Base-by-base conservation (phyloP, 2,113 vertebrate genomes). In the Lophius piscatorius region DNA sequence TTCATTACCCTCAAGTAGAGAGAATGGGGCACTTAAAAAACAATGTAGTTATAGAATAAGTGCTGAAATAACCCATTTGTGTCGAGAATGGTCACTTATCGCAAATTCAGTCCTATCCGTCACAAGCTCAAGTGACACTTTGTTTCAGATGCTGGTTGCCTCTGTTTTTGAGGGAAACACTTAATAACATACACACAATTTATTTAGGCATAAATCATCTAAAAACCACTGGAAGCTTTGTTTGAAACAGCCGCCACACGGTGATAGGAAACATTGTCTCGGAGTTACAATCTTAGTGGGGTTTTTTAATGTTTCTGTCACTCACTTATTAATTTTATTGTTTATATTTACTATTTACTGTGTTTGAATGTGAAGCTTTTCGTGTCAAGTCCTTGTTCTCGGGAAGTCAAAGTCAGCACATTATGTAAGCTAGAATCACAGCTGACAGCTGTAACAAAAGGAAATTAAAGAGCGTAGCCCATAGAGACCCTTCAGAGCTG, bases 41-140 rank as follows among this genome's bases (percentile, higher is more conserved):
- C n/a, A n/a, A n/a, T n/a, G n/a, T n/a, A n/a, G n/a, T 54, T 33
- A 60, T 28, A 39, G 34, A 11, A 26, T 28, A 66, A 75, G 51
- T 52, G 60, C 56, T 22, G 23, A 56, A 47, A 59, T 65, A 20
- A 24, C 36, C 36, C 46, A 34, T 64, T 58, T 45, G 39, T 51
- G 49, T 40, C 10, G 26, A 48, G 16, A 50, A 59, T 34, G 39
- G 31, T 75, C 60, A 67, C 66, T 72, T 44, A 57, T 51, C 40
- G 56, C 24, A 20, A 36, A 46, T 46, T 17, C 8, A 12, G 26
- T 20, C 31, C 45, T 0, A 44, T 63, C 63, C 73, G 49, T 75
- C 66, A 52, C 20, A 16, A 50, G 48, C 35, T 52, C 6, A 62
- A 84, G 81, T 31, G 40, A 31, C 71, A 47, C 62, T 74, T 62